These are phyloP conservation scores for Tadarida brasiliensis DNA, from an alignment of 2,797 vertebrate species.

Conservation along the genomic window DNA sequence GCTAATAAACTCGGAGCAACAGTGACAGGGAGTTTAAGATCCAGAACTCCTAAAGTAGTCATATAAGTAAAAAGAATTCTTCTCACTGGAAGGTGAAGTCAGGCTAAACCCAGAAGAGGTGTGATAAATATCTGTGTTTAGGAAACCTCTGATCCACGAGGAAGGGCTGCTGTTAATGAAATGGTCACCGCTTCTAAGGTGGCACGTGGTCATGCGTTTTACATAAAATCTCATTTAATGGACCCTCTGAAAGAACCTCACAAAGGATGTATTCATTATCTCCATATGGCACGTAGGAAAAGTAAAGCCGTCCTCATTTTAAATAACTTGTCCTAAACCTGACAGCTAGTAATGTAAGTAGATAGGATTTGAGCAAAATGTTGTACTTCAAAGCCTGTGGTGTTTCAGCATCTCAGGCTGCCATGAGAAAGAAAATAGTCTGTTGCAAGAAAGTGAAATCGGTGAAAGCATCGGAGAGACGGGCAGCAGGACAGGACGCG, in stretches of 20 bases:
- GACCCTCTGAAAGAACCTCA: not conserved
- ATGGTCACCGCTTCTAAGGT: not conserved
- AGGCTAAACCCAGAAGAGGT: conserved; percentile 33
- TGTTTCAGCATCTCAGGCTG: not conserved
- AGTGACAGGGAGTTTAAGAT: conserved; percentile 33
- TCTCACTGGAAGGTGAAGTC: conserved; percentile 55
- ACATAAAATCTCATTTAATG: conserved; percentile 46
- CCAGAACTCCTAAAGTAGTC: not conserved
- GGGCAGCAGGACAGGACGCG: not conserved
- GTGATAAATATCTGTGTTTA: conserved; percentile 15
- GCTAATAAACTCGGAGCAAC: conserved; percentile 63
- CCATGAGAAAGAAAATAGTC: conserved; percentile 8
- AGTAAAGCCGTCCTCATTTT: conserved; percentile 41
- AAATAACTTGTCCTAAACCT: conserved; percentile 38
- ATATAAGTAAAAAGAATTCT: conserved; percentile 57
- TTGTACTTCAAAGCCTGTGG: not conserved
- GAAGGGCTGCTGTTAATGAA: conserved; percentile 14
- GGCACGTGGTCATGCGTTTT: not conserved
- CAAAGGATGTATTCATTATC: conserved; percentile 8
- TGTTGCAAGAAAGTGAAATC: not conserved
- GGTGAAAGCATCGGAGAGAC: not conserved
- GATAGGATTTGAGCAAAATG: not conserved
- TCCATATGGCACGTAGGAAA: not conserved
- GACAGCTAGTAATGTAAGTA: not conserved
- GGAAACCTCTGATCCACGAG: not conserved